Conservation (phyloP, 2,888 invertebrate species). For the Callyntrura guangdongensis region DNA sequence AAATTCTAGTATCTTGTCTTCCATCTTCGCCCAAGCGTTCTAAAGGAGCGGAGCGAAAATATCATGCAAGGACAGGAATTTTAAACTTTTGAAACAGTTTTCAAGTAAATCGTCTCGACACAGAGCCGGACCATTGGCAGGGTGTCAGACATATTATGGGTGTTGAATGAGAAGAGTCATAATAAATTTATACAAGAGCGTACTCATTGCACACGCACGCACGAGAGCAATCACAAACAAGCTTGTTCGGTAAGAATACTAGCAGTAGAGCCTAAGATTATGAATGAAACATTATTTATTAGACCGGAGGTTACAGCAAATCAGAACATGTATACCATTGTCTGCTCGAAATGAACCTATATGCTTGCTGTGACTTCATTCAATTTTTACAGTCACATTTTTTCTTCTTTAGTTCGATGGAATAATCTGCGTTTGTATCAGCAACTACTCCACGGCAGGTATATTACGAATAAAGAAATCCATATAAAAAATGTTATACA, state of each 20-base stretch:
- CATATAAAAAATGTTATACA: neutral
- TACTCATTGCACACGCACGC: neutral
- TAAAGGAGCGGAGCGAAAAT: no score
- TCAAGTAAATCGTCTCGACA: no score
- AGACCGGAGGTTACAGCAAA: conserved; percentile 6
- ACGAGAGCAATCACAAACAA: neutral
- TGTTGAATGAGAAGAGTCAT: neutral
- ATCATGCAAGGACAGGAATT: no score
- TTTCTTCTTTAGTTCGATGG: conserved; percentile 25
- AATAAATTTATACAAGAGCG: neutral
- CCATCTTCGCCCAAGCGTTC: no score
- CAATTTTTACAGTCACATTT: neutral
- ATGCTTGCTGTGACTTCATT: neutral
- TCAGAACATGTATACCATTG: conserved; percentile 10
- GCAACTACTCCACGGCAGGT: conserved; percentile 6
- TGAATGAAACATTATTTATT: conserved; percentile 30
- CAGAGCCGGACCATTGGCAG: no score
- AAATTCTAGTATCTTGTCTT: no score
- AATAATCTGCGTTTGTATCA: conserved; percentile 15
- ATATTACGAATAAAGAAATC: neutral
- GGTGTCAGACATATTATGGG: neutral
- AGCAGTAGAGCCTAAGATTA: neutral
- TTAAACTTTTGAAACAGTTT: no score
- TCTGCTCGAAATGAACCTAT: neutral
- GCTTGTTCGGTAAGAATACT: neutral